These are phyloP conservation scores for Carassius carassius DNA, from an alignment of 2,113 vertebrate species.

Conservation along the genomic window DNA sequence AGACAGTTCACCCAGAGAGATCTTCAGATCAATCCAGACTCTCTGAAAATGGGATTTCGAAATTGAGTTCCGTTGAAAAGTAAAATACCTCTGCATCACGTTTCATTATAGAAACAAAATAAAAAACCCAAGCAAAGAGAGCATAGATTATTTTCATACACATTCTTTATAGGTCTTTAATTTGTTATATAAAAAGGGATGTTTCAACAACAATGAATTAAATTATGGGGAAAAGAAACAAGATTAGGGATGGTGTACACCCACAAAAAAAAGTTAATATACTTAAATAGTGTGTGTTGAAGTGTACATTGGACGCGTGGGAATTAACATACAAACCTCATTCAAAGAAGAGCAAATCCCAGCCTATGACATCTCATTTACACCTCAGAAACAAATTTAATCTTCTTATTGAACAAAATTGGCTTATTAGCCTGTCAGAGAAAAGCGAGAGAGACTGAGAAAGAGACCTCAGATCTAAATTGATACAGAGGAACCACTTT, in stretches of 20 bases:
- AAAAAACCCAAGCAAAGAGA: not conserved
- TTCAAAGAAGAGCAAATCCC: conserved; percentile 31
- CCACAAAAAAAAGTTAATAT: not conserved
- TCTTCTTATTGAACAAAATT: conserved; percentile 41
- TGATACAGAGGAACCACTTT: not conserved
- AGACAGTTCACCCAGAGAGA: not conserved
- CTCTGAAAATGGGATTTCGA: not conserved
- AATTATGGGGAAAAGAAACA: not conserved
- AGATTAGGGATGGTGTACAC: not conserved
- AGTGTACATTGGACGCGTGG: not conserved
- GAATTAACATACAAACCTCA: conserved; percentile 2
- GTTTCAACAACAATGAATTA: not conserved
- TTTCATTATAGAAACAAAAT: not conserved
- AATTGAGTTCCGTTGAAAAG: not conserved
- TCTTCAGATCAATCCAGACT: not conserved
- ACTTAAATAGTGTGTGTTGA: not conserved
- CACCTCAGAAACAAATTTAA: conserved; percentile 25
- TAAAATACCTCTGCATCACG: not conserved
- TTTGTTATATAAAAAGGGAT: not conserved
- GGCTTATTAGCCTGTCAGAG: conserved; percentile 27
- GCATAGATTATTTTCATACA: not conserved
- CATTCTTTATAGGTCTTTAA: not conserved
- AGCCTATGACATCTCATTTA: conserved; percentile 7
- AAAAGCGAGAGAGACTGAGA: not conserved
- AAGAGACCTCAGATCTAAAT: not conserved